Percentiles rank a stretch among this genome's conserved stretches.
These are phyloP conservation scores for Agonopterix arenella DNA, from an alignment of 2,888 invertebrate genomes.

Conservation along the genomic window DNA sequence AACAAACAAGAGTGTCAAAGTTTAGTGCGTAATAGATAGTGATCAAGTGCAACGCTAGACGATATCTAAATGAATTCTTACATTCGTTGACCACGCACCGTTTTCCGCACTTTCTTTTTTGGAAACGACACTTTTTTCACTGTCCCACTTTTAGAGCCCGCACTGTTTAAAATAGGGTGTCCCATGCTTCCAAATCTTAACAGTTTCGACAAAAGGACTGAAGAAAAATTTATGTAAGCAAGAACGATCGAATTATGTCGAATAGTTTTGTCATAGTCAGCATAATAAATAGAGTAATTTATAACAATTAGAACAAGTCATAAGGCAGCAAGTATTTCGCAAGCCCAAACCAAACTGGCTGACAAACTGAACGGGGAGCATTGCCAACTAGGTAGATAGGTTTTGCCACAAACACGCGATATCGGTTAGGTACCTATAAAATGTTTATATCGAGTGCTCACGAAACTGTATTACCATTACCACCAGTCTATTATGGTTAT, in stretches of 20 bases:
- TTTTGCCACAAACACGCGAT: constrained; percentile 64
- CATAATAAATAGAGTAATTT: background rate
- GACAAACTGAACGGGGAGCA: constrained; percentile 46
- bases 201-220: too few species aligned
- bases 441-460: constrained; percentile 41
- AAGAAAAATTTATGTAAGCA: too few species aligned
- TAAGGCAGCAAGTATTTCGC: constrained; percentile 51
- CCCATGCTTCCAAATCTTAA: too few species aligned
- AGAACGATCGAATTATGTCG: too few species aligned
- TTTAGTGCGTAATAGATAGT: too few species aligned
- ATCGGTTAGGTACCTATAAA: constrained; percentile 32
- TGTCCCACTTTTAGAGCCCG: constrained; percentile 10
- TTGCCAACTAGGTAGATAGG: constrained; percentile 63
- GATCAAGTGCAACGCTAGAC: constrained; percentile 37
- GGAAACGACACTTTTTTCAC: constrained; percentile 51
- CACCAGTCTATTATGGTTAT: constrained; percentile 6
- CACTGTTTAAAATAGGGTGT: too few species aligned
- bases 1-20: too few species aligned
- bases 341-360: constrained; percentile 58
- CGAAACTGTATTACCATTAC: constrained; percentile 20
- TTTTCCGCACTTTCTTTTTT: constrained; percentile 56
- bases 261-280: too few species aligned
- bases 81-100: constrained; percentile 44
- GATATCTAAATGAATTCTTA: constrained; percentile 27
- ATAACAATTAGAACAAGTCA: constrained; percentile 21